phyloP scores from a whole-genome alignment of 2,888 invertebrate genomes.

The Proisotoma minuta region DNA sequence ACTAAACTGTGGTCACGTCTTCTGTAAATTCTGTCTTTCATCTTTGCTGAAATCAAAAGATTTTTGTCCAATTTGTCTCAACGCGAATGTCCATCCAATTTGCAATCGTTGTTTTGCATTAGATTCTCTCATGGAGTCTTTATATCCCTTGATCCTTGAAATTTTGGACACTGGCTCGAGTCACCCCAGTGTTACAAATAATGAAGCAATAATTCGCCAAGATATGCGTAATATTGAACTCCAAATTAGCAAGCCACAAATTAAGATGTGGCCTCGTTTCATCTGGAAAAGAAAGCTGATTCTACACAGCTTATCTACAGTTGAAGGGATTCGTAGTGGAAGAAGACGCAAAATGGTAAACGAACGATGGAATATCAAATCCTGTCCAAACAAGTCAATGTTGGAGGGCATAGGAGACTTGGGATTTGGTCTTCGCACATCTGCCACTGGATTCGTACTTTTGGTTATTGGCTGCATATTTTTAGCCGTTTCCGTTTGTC shows the following conservation, averaged over 20 bases:
- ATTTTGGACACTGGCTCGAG: background rate
- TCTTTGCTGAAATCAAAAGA: background rate
- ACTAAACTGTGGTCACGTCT: constrained; percentile 2
- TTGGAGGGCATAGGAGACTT: background rate
- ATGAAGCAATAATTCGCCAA: background rate
- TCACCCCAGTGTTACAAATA: background rate
- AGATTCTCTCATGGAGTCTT: background rate
- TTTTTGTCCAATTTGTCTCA: background rate
- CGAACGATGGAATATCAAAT: background rate
- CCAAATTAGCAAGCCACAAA: background rate
- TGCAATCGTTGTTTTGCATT: background rate
- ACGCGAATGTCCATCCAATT: background rate
- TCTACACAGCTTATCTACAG: background rate
- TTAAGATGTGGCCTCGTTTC: background rate
- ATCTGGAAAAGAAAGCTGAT: no score
- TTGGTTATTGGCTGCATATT: background rate
- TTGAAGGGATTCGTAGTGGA: background rate
- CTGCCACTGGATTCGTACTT: background rate
- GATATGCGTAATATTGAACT: background rate
- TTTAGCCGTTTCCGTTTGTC: background rate
- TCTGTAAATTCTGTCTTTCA: constrained; percentile 7
- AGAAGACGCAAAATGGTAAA: background rate
- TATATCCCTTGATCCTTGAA: background rate
- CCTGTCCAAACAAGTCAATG: background rate
- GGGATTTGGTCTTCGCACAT: background rate